These are phyloP conservation scores for Lycorma delicatula DNA, from an alignment of 1,140 invertebrate species.

Conservation along the genomic window DNA sequence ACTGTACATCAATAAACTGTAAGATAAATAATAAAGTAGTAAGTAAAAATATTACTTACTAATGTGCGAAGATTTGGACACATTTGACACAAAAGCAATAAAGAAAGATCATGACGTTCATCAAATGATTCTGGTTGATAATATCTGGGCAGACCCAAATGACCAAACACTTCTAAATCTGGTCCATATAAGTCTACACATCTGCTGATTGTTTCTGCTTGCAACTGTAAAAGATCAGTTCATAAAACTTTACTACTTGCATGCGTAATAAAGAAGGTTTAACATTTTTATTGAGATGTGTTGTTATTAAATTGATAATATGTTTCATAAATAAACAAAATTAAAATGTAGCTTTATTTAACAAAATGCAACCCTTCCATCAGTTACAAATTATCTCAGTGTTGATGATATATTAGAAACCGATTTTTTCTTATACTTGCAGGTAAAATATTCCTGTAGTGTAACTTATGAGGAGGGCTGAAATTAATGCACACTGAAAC, in stretches of 20 bases:
- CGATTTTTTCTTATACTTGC: too few relatives aligned
- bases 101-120: slow-evolving; percentile 51
- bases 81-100: slow-evolving; percentile 50
- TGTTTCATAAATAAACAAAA: neutral
- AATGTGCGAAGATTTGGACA: slow-evolving; percentile 56
- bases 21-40: too few relatives aligned
- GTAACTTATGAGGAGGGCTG: too few relatives aligned
- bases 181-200: slow-evolving; percentile 49
- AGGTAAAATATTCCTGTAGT: too few relatives aligned
- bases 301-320: neutral
- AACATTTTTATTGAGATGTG: neutral
- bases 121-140: slow-evolving; percentile 50
- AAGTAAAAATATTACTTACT: too few relatives aligned
- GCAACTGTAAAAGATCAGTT: slow-evolving; percentile 37
- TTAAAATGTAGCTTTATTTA: too few relatives aligned
- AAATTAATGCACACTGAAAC: too few relatives aligned
- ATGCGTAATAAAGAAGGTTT: neutral
- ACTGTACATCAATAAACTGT: too few relatives aligned
- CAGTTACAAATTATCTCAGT: too few relatives aligned
- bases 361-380: too few relatives aligned
- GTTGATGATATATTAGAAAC: too few relatives aligned
- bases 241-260: neutral
- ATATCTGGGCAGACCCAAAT: slow-evolving; percentile 53
- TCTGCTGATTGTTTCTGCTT: slow-evolving; percentile 40
- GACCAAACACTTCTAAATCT: slow-evolving; percentile 48